These are phyloP conservation scores for Phaenicophaeus curvirostris DNA, from an alignment of 2,797 vertebrate genomes.

Conservation along the genomic window DNA sequence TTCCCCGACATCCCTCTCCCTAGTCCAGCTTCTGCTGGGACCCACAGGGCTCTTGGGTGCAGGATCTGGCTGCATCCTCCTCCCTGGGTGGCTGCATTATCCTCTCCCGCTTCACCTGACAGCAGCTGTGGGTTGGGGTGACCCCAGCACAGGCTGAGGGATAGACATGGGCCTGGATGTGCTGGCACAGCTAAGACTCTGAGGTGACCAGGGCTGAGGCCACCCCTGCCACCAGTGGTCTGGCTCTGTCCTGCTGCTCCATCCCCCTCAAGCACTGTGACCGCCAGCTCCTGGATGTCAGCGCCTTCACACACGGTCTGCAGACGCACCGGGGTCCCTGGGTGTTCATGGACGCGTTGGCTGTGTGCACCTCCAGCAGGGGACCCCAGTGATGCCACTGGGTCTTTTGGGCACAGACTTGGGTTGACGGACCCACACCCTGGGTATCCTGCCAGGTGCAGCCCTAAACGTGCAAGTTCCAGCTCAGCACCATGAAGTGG, in stretches of 20 bases:
- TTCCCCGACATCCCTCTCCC: background rate
- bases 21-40: background rate
- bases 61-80: background rate
- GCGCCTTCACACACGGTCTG: background rate
- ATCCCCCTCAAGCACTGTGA: rapidly evolving
- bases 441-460: background rate
- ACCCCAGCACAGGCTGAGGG: background rate
- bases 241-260: background rate
- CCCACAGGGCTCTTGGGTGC: rapidly evolving
- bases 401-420: background rate
- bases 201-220: background rate
- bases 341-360: rapidly evolving
- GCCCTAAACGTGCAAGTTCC: background rate
- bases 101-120: too few species aligned
- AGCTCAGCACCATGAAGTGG: rapidly evolving
- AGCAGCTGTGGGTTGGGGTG: background rate
- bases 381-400: background rate
- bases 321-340: background rate
- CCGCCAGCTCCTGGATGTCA: background rate
- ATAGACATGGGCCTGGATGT: background rate
- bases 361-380: too few species aligned
- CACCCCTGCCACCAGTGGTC: background rate
- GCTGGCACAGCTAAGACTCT: background rate
- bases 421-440: background rate
- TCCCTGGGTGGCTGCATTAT: too few species aligned